Evolutionary conservation across 2,888 invertebrate genomes (phyloP).

Genomic region (Harmothoe impar): DNA sequence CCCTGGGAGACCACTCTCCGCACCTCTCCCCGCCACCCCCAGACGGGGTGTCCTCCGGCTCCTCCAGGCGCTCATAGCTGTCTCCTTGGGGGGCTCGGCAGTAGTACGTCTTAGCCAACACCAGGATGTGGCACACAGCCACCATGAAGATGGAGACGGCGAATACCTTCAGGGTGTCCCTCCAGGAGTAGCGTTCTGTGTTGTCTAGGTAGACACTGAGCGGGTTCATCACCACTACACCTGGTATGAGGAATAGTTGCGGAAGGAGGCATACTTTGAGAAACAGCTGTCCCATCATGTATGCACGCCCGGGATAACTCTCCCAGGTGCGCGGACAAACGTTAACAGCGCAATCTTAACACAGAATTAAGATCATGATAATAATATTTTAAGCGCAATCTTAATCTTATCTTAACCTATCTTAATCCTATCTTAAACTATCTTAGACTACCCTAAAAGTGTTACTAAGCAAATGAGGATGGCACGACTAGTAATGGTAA

Average conservation of each 20-base stretch:
- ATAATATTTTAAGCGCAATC: no score
- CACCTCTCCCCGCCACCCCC: neutral
- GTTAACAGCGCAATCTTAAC: no score
- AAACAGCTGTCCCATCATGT: no score
- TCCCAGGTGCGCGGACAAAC: no score
- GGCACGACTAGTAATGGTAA: no score
- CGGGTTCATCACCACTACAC: conserved; percentile 53
- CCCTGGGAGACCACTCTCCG: neutral
- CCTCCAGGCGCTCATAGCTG: conserved; percentile 26
- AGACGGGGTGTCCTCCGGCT: neutral
- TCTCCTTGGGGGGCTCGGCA: neutral
- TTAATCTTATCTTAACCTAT: no score
- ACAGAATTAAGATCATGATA: no score
- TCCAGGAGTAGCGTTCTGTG: conserved; percentile 47
- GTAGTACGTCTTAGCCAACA: neutral
- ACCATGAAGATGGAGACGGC: conserved; percentile 39
- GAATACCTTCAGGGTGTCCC: conserved; percentile 50
- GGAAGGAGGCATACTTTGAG: neutral
- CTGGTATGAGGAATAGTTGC: conserved; percentile 35
- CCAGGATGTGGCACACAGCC: neutral
- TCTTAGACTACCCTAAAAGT: no score
- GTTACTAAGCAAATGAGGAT: no score
- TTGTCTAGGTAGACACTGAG: conserved; percentile 49
- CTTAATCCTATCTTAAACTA: no score
- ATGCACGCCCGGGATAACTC: no score